Percentiles rank a stretch among this genome's conserved stretches.
phyloP scores from a whole-genome alignment of 1,140 invertebrate species.

The Hylaeus volcanicus region DNA sequence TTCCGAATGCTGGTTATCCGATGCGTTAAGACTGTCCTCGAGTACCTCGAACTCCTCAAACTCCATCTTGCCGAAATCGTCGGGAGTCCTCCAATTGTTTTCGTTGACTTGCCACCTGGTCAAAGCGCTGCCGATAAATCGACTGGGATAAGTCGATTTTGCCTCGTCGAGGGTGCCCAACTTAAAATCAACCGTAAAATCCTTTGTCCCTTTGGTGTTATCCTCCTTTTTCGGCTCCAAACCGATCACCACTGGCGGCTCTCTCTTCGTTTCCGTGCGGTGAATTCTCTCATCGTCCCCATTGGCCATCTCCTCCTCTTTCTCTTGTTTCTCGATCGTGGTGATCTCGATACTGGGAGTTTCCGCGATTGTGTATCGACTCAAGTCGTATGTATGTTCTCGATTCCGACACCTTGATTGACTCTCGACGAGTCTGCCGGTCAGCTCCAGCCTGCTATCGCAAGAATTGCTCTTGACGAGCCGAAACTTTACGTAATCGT shows the following conservation, averaged over 20 bases:
- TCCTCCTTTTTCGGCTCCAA: constrained; percentile 78
- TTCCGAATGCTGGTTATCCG: constrained; percentile 51
- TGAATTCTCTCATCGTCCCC: neutral
- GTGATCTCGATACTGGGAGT: constrained; percentile 76
- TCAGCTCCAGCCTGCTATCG: constrained; percentile 89
- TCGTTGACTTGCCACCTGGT: constrained; percentile 77
- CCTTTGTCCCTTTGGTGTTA: constrained; percentile 66
- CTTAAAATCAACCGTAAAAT: constrained; percentile 72
- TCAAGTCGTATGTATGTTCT: constrained; percentile 57
- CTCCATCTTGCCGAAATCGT: constrained; percentile 89
- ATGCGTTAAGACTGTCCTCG: constrained; percentile 83
- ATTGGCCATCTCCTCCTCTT: constrained; percentile 41
- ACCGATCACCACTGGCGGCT: constrained; percentile 76
- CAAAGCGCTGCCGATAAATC: constrained; percentile 71
- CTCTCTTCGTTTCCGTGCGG: constrained; percentile 67
- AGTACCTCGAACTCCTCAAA: constrained; percentile 90
- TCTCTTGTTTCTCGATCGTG: constrained; percentile 63
- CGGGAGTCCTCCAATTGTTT: constrained; percentile 72
- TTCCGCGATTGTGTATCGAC: constrained; percentile 73
- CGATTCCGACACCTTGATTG: constrained; percentile 43
- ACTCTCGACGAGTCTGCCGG: constrained; percentile 81
- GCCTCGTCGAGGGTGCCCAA: constrained; percentile 69
- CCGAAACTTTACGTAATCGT: constrained; percentile 85
- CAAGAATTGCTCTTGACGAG: constrained; percentile 92
- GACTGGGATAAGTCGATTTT: constrained; percentile 58